Evolutionary conservation across 2,797 vertebrate species (phyloP).

Genomic region (Pyrocephalus nanus): DNA sequence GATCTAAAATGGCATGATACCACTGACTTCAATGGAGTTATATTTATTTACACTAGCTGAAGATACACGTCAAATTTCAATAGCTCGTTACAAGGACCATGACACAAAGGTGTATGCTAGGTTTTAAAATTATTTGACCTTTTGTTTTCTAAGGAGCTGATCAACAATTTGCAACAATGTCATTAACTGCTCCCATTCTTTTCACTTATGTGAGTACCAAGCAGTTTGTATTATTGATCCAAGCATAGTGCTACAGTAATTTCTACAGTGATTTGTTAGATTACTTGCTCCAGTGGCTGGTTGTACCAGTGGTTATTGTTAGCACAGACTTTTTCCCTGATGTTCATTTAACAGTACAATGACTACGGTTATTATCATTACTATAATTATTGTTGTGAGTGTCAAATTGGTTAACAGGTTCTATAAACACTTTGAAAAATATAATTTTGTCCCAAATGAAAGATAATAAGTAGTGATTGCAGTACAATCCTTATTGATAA

Average conservation of each 20-base stretch:
- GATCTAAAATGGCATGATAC: not conserved
- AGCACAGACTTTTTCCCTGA: not conserved
- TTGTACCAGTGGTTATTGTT: not conserved
- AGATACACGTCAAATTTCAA: not conserved
- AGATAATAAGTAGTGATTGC: not conserved
- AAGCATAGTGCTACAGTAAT: not conserved
- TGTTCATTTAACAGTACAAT: slow-evolving; percentile 41
- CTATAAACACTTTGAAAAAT: not conserved
- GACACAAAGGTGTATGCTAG: not conserved
- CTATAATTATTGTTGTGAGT: slow-evolving; percentile 16
- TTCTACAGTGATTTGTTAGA: slow-evolving; percentile 29
- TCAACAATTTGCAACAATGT: not conserved
- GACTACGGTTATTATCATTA: slow-evolving; percentile 43
- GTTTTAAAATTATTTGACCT: not conserved
- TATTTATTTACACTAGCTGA: not conserved
- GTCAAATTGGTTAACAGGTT: slow-evolving; percentile 31
- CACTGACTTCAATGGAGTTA: not conserved
- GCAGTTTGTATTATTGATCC: slow-evolving; percentile 40
- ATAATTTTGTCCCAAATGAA: not conserved
- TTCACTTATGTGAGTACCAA: not conserved
- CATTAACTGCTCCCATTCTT: not conserved
- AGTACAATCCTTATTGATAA: not conserved
- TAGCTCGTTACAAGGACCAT: not conserved
- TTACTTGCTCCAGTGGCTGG: not conserved
- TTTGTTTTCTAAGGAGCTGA: not conserved